Conservation (phyloP, 2,113 vertebrate genomes). For the Charina bottae region DNA sequence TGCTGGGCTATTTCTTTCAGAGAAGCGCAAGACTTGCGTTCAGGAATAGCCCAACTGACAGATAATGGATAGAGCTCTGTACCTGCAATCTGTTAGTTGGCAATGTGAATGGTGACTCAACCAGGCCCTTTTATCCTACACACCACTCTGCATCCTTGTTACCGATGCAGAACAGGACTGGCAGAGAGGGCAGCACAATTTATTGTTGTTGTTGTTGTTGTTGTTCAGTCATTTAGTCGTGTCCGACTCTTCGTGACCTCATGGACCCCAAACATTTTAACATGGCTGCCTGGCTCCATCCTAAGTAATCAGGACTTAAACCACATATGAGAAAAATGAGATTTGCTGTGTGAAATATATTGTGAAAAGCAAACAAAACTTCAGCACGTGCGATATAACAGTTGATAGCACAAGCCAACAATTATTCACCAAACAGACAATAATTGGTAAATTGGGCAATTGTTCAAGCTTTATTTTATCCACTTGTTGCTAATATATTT, state of each 20-base stretch:
- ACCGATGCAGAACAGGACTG: background rate
- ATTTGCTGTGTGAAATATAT: slow-evolving; percentile 1
- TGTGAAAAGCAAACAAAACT: background rate
- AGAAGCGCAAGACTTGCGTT: background rate
- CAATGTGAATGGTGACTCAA: background rate
- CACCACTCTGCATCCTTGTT: background rate
- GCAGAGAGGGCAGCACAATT: background rate
- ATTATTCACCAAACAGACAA: background rate
- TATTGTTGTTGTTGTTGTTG: no score
- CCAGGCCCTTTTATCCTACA: background rate
- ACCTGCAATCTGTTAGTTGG: background rate
- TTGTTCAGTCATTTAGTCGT: no score
- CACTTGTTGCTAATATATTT: background rate
- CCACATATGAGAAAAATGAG: background rate
- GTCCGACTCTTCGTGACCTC: no score
- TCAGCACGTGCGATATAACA: background rate
- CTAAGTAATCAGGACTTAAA: background rate
- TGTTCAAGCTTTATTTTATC: background rate
- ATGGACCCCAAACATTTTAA: background rate
- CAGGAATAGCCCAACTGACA: background rate
- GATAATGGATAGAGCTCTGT: background rate
- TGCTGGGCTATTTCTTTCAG: background rate
- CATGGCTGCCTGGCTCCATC: background rate
- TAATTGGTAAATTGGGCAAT: background rate
- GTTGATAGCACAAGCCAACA: background rate